Conservation (phyloP, 1,140 invertebrate species). For the Bombus waltoni region DNA sequence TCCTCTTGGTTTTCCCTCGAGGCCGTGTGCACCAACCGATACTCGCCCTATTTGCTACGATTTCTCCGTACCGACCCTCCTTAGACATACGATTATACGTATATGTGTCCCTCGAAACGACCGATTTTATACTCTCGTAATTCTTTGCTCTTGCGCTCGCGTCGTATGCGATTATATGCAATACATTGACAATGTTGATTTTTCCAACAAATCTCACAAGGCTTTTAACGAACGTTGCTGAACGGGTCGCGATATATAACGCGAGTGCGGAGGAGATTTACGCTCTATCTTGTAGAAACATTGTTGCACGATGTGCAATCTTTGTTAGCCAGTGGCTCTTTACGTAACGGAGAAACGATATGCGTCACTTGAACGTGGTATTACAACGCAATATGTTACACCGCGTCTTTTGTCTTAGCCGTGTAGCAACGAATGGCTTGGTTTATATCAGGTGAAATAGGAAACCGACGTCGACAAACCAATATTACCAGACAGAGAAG, state of each 20-base stretch:
- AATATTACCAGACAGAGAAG: not conserved
- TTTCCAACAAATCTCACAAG: not conserved
- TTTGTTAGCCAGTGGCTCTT: not conserved
- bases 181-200: constrained; percentile 11
- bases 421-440: not conserved
- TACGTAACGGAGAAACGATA: no score
- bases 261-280: not conserved
- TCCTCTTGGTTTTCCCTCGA: constrained; percentile 5
- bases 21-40: not conserved
- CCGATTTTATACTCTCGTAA: not conserved
- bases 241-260: constrained; percentile 3
- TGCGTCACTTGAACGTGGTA: not conserved
- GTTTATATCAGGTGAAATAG: not conserved
- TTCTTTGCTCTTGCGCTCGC: not conserved
- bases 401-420: not conserved
- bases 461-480: not conserved
- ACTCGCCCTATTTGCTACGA: not conserved
- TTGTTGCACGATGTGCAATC: not conserved
- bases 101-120: not conserved
- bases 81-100: not conserved
- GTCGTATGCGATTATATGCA: not conserved
- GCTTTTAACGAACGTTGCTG: constrained; percentile 13
- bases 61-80: not conserved
- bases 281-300: not conserved
- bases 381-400: not conserved